These are phyloP conservation scores for Drosophila ambigua DNA, from an alignment of 1,140 invertebrate species.

Conservation along the genomic window DNA sequence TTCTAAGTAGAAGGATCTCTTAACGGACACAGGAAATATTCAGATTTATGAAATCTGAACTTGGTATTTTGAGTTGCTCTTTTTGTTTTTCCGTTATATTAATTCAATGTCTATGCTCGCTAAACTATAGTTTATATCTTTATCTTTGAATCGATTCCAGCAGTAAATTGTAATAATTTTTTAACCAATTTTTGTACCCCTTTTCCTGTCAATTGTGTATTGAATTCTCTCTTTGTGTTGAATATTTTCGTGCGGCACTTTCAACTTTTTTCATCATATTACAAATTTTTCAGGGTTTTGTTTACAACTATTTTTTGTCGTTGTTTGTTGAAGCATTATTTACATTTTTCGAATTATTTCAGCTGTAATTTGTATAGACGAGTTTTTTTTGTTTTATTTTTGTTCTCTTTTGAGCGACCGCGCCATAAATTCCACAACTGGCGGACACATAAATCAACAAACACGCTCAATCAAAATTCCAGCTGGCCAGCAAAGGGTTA, in stretches of 20 bases:
- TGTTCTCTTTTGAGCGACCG: constrained; percentile 54
- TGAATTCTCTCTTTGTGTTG: constrained; percentile 30
- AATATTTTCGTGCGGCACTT: constrained; percentile 12
- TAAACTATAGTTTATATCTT: no score
- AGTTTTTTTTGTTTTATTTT: constrained; percentile 7
- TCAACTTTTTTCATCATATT: constrained; percentile 3
- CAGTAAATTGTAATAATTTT: constrained; percentile 5
- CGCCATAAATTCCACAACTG: constrained; percentile 70
- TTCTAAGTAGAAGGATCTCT: no score
- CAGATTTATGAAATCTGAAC: no score
- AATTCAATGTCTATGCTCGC: no score
- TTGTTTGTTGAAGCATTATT: constrained; percentile 7
- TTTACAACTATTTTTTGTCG: not conserved
- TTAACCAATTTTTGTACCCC: constrained; percentile 23
- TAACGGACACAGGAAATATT: no score
- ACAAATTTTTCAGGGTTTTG: constrained; percentile 13
- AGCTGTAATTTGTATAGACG: constrained; percentile 4
- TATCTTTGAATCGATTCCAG: not conserved
- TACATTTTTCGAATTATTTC: constrained; percentile 3
- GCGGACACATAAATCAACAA: constrained; percentile 67
- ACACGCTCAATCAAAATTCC: constrained; percentile 70
- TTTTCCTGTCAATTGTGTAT: constrained; percentile 32
- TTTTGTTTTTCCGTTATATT: no score
- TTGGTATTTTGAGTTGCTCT: no score
- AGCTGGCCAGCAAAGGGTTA: constrained; percentile 30